Percentiles rank a stretch among this genome's conserved stretches.
phyloP scores from a whole-genome alignment of 2,113 vertebrate genomes.

The Elachura formosa region DNA sequence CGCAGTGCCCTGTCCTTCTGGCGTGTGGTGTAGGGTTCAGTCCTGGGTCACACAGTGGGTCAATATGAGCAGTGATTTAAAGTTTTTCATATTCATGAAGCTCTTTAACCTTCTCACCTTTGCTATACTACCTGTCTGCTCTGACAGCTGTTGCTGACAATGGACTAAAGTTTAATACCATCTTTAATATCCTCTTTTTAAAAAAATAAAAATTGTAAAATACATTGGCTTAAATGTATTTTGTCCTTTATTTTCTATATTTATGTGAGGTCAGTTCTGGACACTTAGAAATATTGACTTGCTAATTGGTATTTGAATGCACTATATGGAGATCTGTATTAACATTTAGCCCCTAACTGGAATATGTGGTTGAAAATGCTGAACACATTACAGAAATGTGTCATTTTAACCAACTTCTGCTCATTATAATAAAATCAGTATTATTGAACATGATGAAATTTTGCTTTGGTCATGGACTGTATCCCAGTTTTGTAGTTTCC shows the following conservation, averaged over 20 bases:
- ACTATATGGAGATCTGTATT: background rate
- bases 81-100: background rate
- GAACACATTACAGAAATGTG: background rate
- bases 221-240: background rate
- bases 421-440: background rate
- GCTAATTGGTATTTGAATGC: background rate
- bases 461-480: background rate
- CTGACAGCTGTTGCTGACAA: background rate
- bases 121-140: background rate
- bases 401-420: background rate
- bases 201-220: background rate
- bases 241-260: background rate
- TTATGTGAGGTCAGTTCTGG: background rate
- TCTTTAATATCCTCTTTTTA: background rate
- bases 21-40: background rate
- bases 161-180: background rate
- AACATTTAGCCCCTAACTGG: background rate
- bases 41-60: background rate
- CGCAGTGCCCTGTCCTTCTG: background rate
- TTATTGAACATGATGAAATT: background rate
- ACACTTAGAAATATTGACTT: background rate
- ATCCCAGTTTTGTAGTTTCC: background rate
- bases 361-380: conserved; percentile 19
- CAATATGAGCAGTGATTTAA: background rate
- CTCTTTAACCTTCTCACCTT: background rate